Conservation (phyloP, 2,113 vertebrate genomes). For the Harpagus bidentatus region DNA sequence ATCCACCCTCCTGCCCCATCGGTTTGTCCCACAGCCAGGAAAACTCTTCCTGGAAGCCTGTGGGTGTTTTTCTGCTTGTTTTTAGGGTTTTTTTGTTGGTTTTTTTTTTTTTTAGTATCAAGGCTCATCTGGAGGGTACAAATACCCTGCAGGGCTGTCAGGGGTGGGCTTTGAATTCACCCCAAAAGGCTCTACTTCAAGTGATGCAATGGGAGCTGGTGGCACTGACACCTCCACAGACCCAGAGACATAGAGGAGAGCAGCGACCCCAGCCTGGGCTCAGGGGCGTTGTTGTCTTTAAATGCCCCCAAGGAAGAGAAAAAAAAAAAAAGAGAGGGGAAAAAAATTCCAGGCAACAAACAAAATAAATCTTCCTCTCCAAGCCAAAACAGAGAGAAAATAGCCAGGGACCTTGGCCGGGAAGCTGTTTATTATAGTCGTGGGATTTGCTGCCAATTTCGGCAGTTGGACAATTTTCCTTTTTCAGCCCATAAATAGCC, state of each 20-base stretch:
- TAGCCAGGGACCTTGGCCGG: constrained; percentile 45
- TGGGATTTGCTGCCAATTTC: constrained; percentile 33
- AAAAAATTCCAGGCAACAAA: not conserved
- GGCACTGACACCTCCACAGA: not conserved
- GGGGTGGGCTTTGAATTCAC: not conserved
- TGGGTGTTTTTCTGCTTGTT: not conserved
- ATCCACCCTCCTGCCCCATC: not conserved
- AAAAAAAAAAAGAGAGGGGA: not conserved
- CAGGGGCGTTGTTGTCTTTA: not conserved
- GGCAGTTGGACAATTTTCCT: constrained; percentile 34
- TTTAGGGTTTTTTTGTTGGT: no score
- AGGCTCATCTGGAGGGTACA: not conserved
- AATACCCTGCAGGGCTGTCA: not conserved
- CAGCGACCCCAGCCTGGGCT: not conserved
- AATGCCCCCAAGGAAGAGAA: not conserved
- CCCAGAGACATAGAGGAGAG: not conserved
- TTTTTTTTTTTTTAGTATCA: not conserved
- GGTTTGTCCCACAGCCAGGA: not conserved
- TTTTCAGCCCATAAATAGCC: constrained; percentile 33
- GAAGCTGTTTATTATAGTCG: constrained; percentile 45
- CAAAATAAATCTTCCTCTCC: constrained; percentile 28
- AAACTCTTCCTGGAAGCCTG: not conserved
- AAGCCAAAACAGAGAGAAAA: constrained; percentile 58
- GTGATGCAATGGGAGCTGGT: not conserved
- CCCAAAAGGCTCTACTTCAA: not conserved